phyloP scores from a whole-genome alignment of 2,888 invertebrate genomes.

The Choreutis nemorana region DNA sequence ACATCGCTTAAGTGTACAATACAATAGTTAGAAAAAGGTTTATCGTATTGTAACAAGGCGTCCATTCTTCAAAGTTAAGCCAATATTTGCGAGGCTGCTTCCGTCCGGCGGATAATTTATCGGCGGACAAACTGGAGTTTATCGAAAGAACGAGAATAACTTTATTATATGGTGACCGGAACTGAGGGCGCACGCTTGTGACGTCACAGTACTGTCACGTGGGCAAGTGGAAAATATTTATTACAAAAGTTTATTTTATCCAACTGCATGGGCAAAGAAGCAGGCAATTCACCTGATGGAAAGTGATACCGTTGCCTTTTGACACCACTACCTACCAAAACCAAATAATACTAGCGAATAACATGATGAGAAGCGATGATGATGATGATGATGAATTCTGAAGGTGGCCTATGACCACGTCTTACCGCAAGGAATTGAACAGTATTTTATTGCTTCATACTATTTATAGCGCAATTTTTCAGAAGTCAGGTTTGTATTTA shows the following conservation, averaged over 20 bases:
- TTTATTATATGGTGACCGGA: conserved; percentile 67
- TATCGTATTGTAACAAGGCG: background rate
- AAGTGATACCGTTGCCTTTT: too few relatives aligned
- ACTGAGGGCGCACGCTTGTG: conserved; percentile 28
- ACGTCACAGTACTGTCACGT: conserved; percentile 19
- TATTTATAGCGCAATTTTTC: too few relatives aligned
- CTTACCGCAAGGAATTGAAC: too few relatives aligned
- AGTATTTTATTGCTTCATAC: too few relatives aligned
- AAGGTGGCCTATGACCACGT: too few relatives aligned
- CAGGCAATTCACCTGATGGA: too few relatives aligned
- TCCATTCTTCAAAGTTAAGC: conserved; percentile 59
- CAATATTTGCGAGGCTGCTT: conserved; percentile 52
- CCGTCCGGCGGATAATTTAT: conserved; percentile 59
- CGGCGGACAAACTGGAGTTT: conserved; percentile 60
- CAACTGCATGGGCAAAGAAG: too few relatives aligned
- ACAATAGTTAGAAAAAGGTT: background rate
- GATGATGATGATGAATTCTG: too few relatives aligned
- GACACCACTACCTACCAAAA: too few relatives aligned
- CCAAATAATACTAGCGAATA: too few relatives aligned
- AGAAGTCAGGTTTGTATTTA: too few relatives aligned
- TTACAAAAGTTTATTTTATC: conserved; percentile 1
- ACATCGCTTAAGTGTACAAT: background rate
- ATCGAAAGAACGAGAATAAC: conserved; percentile 65
- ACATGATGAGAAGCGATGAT: too few relatives aligned
- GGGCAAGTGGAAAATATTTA: conserved; percentile 18